Evolutionary conservation across 2,888 invertebrate genomes (phyloP).

Genomic region (Anticlea derivata): DNA sequence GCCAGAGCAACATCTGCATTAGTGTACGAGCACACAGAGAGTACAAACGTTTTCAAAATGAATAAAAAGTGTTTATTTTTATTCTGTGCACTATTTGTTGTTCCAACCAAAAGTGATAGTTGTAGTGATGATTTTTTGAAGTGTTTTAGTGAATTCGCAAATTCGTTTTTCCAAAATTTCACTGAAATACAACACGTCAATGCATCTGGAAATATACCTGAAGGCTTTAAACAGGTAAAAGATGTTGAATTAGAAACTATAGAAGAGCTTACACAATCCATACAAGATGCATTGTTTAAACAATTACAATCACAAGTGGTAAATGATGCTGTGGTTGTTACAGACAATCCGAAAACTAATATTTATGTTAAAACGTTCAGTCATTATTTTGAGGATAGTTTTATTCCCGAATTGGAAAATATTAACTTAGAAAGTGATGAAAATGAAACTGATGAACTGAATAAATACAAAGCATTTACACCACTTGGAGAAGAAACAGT

Average conservation of each 20-base stretch:
- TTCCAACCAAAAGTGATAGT: conserved; percentile 47
- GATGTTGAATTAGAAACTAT: conserved; percentile 45
- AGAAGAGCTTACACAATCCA: conserved; percentile 46
- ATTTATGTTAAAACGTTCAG: conserved; percentile 56
- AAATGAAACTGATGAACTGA: background rate
- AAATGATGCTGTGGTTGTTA: conserved; percentile 36
- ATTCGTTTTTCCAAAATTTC: conserved; percentile 44
- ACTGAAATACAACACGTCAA: conserved; percentile 37
- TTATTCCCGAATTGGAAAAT: conserved; percentile 23
- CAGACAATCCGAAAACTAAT: conserved; percentile 50
- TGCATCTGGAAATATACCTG: conserved; percentile 33
- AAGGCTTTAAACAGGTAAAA: conserved; percentile 42
- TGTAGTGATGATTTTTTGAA: conserved; percentile 52
- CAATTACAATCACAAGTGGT: conserved; percentile 29
- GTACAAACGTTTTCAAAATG: conserved; percentile 56
- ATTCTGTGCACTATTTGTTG: conserved; percentile 40
- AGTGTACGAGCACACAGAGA: conserved; percentile 52
- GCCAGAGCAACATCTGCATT: conserved; percentile 51
- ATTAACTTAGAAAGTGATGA: background rate
- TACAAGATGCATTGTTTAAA: conserved; percentile 49
- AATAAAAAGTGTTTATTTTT: conserved; percentile 44
- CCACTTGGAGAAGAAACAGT: background rate
- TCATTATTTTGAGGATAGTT: conserved; percentile 39
- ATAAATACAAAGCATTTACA: background rate
- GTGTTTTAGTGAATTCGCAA: conserved; percentile 51